Evolutionary conservation across 1,140 invertebrate genomes (phyloP).

Genomic region (Augochlora pura): DNA sequence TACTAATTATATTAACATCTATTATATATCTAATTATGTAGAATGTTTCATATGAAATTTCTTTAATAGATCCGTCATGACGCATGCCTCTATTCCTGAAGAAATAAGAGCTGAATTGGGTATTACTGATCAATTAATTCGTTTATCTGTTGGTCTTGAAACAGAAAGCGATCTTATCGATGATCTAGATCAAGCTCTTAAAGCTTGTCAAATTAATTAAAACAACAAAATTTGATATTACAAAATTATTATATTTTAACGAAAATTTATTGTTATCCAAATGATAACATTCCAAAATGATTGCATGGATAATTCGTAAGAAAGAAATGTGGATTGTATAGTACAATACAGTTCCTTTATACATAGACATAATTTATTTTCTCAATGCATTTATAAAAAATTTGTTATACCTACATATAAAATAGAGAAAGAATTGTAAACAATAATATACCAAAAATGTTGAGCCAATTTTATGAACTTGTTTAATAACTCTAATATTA

Average conservation of each 20-base stretch:
- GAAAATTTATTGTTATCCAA: neutral
- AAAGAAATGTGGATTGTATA: neutral
- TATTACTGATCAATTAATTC: conserved; percentile 92
- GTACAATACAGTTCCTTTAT: no score
- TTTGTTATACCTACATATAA: no score
- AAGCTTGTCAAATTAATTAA: conserved; percentile 57
- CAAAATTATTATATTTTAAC: neutral
- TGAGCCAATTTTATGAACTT: no score
- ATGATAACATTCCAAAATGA: conserved; percentile 4
- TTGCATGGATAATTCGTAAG: neutral
- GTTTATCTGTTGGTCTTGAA: conserved; percentile 96
- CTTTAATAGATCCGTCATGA: conserved; percentile 85
- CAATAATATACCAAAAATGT: no score
- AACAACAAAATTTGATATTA: neutral
- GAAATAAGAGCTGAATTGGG: conserved; percentile 88
- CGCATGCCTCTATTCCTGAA: conserved; percentile 89
- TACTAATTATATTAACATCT: neutral
- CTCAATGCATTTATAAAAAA: no score
- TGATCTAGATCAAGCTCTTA: conserved; percentile 93
- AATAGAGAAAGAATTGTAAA: no score
- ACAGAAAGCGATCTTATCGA: conserved; percentile 91
- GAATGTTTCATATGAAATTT: conserved; percentile 23
- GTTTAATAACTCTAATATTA: no score
- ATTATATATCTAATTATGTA: neutral
- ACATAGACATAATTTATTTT: no score